Evolutionary conservation across 2,797 vertebrate genomes (phyloP).

Genomic region (Allobates femoralis): DNA sequence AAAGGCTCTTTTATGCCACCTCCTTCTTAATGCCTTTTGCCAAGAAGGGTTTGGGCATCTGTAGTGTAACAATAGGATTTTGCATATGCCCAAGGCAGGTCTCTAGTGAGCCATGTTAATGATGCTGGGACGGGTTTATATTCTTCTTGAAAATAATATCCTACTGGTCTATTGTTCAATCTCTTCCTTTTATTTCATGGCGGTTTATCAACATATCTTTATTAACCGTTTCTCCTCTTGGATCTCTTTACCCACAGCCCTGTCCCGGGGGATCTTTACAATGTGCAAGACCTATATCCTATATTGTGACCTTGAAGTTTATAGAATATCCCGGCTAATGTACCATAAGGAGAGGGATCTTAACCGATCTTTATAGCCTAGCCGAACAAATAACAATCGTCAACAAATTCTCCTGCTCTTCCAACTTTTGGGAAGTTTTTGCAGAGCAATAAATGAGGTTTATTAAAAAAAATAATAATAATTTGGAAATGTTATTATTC

Average conservation of each 20-base stretch:
- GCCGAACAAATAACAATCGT: too few relatives aligned
- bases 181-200: background rate
- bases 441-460: background rate
- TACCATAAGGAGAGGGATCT: too few relatives aligned
- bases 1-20: slow-evolving; percentile 21
- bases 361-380: too few relatives aligned
- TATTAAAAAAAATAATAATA: too few relatives aligned
- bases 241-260: background rate
- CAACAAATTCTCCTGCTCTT: too few relatives aligned
- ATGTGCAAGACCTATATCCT: background rate
- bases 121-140: slow-evolving; percentile 22
- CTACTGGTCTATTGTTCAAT: slow-evolving; percentile 21
- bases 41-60: slow-evolving; percentile 26
- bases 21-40: slow-evolving; percentile 4
- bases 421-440: background rate
- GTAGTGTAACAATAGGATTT: slow-evolving; percentile 30
- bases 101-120: slow-evolving; percentile 40
- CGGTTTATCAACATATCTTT: background rate
- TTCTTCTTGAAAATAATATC: slow-evolving; percentile 32
- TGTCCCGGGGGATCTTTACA: background rate
- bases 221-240: background rate
- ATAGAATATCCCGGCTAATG: background rate
- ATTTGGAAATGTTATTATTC: too few relatives aligned
- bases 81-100: slow-evolving; percentile 46
- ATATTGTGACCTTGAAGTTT: background rate